Evolutionary conservation across 2,888 invertebrate species (phyloP), one percentile per base, ranked within the genome.

Genomic region (Zelleria hepariella): DNA sequence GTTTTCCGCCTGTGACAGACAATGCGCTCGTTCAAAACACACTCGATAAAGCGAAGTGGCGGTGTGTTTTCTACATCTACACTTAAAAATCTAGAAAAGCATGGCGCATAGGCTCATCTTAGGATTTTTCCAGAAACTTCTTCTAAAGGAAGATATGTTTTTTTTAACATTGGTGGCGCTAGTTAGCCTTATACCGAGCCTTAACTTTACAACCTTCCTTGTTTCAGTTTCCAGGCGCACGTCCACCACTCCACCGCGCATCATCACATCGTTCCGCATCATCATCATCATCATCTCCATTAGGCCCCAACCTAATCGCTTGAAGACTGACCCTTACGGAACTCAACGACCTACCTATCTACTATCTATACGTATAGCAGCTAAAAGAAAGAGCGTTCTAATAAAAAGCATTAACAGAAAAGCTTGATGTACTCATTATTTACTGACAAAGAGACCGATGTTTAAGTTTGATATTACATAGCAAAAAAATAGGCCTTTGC

Each of bases 211-310:
- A 7, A 49, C 55, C 18, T n/a, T 66, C 66, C 49, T 8, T 60
- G 49, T 73, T 68, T 49, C 72, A 82, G 82, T 66, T 82, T 82
- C 75, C 73, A 73, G 58, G 82, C 82, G 53, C 71, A 72, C 62
- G 82, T 82, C 55, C 79, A 78, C 68, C 75, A 78, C 67, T 71
- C 72, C 68, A 77, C 75, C 61, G 71, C 68, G 65, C 78, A 78
- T 68, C 77, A 76, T 65, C 77, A 80, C 66, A 67, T 64, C 65
- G 62, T 60, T 61, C 76, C 73, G 53, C 74, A 75, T 64, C 69
- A 68, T 64, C 65, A 64, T 63, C 67, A 68, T 53, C 74, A 74
- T 56, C 66, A 72, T n/a, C n/a, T n/a, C 64, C 70, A 64, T 68
- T 73, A 70, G 70, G 68, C 66, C 67, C 57, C 63, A 15, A 58